Evolutionary conservation across 1,140 invertebrate species (phyloP).

Genomic region (Macrobrachium nipponense): DNA sequence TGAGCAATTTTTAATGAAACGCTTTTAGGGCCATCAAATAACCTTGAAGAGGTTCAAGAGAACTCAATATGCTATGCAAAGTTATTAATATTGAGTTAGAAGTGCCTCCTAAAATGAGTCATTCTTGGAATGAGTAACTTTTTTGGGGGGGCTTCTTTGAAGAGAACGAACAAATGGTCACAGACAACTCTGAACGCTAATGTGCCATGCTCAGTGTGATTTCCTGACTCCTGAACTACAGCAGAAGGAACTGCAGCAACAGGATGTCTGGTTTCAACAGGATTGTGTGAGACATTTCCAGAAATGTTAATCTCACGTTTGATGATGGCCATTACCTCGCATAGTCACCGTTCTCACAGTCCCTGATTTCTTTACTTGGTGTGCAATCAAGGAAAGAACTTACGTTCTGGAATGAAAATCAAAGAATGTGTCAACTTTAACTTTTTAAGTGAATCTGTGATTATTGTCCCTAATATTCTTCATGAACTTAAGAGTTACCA

Average conservation of each 20-base stretch:
- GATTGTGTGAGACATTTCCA: conserved; percentile 58
- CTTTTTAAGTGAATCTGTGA: neutral
- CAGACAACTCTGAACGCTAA: conserved; percentile 54
- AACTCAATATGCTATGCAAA: neutral
- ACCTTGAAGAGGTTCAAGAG: conserved; percentile 18
- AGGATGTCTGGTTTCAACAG: conserved; percentile 55
- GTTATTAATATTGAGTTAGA: conserved; percentile 4
- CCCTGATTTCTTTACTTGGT: conserved; percentile 53
- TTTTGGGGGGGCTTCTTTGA: conserved; percentile 36
- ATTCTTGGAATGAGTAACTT: conserved; percentile 3
- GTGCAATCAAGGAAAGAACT: conserved; percentile 57
- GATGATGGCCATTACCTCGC: conserved; percentile 54
- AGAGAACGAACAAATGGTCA: conserved; percentile 50
- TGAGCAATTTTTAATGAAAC: neutral
- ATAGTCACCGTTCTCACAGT: conserved; percentile 54
- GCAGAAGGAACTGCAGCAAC: conserved; percentile 51
- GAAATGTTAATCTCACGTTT: conserved; percentile 58
- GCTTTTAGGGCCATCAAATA: conserved; percentile 14
- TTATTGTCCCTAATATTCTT: conserved; percentile 6
- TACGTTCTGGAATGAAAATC: conserved; percentile 59
- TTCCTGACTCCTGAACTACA: conserved; percentile 57
- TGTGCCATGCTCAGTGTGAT: conserved; percentile 54
- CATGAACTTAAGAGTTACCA: conserved; percentile 26
- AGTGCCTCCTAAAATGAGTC: conserved; percentile 28
- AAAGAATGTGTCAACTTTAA: conserved; percentile 51